These are phyloP conservation scores for Cremastobaeus sp. DNA, from an alignment of 2,888 invertebrate genomes.

Conservation along the genomic window DNA sequence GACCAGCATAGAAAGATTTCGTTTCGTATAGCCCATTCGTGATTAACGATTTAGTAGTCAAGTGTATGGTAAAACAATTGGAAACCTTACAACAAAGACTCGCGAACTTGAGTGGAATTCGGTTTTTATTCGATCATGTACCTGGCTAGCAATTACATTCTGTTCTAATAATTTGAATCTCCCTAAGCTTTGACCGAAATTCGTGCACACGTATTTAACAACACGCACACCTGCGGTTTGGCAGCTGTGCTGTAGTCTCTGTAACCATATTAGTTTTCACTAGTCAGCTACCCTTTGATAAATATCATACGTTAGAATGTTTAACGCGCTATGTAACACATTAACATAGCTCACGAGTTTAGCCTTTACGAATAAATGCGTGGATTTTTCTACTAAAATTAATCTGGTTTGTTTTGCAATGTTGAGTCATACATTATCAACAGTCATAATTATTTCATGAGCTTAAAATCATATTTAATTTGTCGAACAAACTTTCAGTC, in stretches of 20 bases:
- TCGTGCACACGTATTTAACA: constrained; percentile 57
- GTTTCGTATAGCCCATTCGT: too few species aligned
- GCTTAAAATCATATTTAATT: too few species aligned
- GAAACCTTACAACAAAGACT: too few species aligned
- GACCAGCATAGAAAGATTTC: too few species aligned
- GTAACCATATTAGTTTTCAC: constrained; percentile 61
- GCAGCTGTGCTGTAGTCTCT: constrained; percentile 51
- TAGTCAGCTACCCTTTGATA: constrained; percentile 60
- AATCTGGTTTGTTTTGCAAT: too few species aligned
- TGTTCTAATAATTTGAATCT: constrained; percentile 46
- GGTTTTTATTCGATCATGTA: constrained; percentile 30
- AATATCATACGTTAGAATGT: constrained; percentile 55
- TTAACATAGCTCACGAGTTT: constrained; percentile 34
- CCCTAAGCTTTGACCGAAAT: constrained; percentile 52
- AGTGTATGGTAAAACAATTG: too few species aligned
- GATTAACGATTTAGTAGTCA: too few species aligned
- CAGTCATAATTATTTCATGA: too few species aligned
- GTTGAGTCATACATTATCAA: too few species aligned
- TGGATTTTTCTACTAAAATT: constrained; percentile 1
- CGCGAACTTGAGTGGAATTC: neutral
- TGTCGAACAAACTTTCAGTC: too few species aligned
- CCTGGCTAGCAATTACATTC: constrained; percentile 42
- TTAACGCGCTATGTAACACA: constrained; percentile 41
- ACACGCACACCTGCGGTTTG: constrained; percentile 59
- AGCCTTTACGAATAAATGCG: constrained; percentile 8